A percentile compares a stretch with the other conserved stretches of the same genome.
Conservation (phyloP, 2,797 vertebrate genomes). For the Hipposideros larvatus region DNA sequence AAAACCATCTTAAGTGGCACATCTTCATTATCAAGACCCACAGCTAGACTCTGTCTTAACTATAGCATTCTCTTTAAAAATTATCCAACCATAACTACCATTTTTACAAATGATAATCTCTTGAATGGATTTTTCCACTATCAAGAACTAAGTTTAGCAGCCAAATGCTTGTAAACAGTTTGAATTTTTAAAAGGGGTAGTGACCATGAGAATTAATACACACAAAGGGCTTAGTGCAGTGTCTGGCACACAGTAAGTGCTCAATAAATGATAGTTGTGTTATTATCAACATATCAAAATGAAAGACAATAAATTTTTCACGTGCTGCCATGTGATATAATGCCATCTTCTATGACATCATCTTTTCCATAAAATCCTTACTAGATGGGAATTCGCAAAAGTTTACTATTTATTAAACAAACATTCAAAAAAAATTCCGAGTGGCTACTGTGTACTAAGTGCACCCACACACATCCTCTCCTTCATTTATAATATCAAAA, state of each 20-base stretch:
- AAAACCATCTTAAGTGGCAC: neutral
- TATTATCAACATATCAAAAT: neutral
- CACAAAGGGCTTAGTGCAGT: neutral
- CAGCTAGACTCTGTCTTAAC: rapidly evolving
- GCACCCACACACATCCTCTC: neutral
- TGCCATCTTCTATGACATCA: neutral
- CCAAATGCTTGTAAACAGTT: constrained; percentile 38
- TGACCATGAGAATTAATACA: neutral
- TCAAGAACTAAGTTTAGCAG: constrained; percentile 54
- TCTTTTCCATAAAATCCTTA: neutral
- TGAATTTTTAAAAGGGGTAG: constrained; percentile 10
- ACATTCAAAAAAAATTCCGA: neutral
- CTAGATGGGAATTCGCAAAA: neutral
- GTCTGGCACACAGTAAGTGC: neutral
- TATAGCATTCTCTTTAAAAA: neutral
- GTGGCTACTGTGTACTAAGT: neutral
- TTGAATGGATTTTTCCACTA: neutral
- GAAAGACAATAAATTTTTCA: neutral
- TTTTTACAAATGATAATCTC: neutral
- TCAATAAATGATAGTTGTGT: neutral
- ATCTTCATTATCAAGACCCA: neutral
- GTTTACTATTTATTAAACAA: constrained; percentile 31
- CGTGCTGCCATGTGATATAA: neutral
- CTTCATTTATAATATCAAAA: constrained; percentile 41
- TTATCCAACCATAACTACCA: neutral